Evolutionary conservation across 2,797 vertebrate genomes (phyloP).

Genomic region (Phrynocephalus forsythii): DNA sequence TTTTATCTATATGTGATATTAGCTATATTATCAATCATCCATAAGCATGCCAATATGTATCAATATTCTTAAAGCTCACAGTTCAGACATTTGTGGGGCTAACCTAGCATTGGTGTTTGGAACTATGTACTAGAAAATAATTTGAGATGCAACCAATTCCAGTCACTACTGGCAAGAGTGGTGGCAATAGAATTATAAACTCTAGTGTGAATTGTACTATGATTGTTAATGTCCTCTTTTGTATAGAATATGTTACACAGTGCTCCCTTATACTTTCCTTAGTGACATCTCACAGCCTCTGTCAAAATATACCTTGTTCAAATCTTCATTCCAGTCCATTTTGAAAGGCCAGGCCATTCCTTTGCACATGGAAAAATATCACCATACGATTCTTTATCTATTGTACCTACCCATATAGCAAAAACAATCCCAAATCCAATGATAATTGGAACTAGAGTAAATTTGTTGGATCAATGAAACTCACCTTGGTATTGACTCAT

Average conservation of each 20-base stretch:
- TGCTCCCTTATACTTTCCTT: background rate
- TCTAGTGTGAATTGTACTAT: background rate
- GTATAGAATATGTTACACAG: background rate
- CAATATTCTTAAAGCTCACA: too few relatives aligned
- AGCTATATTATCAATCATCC: too few relatives aligned
- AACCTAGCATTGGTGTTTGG: too few relatives aligned
- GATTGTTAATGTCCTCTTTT: background rate
- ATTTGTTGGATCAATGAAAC: too few relatives aligned
- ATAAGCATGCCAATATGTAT: too few relatives aligned
- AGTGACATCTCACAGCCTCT: background rate
- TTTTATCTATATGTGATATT: too few relatives aligned
- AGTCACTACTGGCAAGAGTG: background rate
- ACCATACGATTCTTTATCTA: background rate
- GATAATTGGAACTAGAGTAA: too few relatives aligned
- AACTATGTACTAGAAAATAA: background rate
- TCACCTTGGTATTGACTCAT: too few relatives aligned
- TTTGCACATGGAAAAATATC: background rate
- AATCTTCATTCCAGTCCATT: background rate
- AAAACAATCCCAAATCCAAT: too few relatives aligned
- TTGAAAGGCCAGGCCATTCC: background rate
- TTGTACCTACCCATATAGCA: background rate
- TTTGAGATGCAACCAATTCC: background rate
- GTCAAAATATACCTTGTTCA: background rate
- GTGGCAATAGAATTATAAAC: too few relatives aligned
- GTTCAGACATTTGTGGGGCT: too few relatives aligned